These are phyloP conservation scores for Apamea crenata DNA, from an alignment of 2,888 invertebrate genomes.

Conservation along the genomic window DNA sequence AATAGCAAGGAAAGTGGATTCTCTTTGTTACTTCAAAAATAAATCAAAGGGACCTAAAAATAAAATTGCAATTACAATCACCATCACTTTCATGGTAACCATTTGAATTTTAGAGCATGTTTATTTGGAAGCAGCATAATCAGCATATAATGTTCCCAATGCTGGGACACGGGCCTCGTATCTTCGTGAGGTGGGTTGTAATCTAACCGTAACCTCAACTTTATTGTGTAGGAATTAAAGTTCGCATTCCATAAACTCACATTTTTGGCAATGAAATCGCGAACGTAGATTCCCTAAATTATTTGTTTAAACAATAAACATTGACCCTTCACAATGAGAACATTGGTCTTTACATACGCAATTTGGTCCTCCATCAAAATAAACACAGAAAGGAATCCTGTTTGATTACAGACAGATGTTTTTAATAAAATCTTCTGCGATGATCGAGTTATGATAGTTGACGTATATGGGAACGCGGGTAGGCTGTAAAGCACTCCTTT, in stretches of 20 bases:
- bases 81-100: not conserved
- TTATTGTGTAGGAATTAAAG: no score
- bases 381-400: conserved; percentile 13
- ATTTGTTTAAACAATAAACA: not conserved
- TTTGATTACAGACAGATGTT: conserved; percentile 39
- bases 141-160: no score
- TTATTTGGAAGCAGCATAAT: no score
- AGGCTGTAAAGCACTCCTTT: conserved; percentile 9
- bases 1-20: no score
- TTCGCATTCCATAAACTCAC: no score
- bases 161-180: no score
- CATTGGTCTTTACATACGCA: not conserved
- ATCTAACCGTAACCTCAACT: no score
- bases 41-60: not conserved
- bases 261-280: no score
- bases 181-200: no score
- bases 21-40: no score
- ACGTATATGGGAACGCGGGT: conserved; percentile 37
- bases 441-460: conserved; percentile 37
- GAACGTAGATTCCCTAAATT: no score
- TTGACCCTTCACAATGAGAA: not conserved
- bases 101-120: not conserved
- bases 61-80: not conserved
- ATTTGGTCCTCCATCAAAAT: conserved; percentile 12
- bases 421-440: conserved; percentile 18